Conservation (phyloP, 2,113 vertebrate genomes). For the Strigops habroptila region DNA sequence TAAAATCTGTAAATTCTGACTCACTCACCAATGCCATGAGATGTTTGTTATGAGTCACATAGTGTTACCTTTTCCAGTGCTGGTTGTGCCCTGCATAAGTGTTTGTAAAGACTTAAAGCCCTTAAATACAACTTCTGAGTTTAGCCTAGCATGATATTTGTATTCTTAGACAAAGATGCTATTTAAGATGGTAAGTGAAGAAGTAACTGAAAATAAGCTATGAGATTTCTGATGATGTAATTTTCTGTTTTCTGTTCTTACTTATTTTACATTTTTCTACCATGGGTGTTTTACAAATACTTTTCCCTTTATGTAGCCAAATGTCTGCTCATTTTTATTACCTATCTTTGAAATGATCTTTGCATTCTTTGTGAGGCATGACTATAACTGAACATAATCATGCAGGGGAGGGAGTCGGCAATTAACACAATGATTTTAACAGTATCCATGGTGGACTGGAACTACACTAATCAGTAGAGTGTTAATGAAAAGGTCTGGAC, state of each 20-base stretch:
- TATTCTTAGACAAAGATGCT: neutral
- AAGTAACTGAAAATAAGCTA: neutral
- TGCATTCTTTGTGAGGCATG: neutral
- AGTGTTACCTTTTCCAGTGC: neutral
- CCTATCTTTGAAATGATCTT: neutral
- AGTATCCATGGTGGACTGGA: neutral
- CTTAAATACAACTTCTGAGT: neutral
- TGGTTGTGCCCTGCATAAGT: neutral
- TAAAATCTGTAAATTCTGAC: neutral
- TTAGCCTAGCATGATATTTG: neutral
- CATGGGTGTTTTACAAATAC: neutral
- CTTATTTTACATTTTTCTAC: neutral
- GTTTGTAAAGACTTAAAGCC: neutral
- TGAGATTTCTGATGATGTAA: neutral
- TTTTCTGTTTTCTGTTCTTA: neutral
- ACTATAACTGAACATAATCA: neutral
- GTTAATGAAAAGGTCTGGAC: neutral
- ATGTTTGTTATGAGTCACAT: neutral
- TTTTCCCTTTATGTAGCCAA: neutral
- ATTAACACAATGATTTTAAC: neutral
- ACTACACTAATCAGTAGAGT: neutral
- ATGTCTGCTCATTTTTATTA: neutral
- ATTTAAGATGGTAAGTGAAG: neutral
- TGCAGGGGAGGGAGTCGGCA: neutral
- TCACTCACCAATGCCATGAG: neutral